Base-by-base conservation (phyloP, 2,113 vertebrate species). In the Festucalex cinctus region DNA sequence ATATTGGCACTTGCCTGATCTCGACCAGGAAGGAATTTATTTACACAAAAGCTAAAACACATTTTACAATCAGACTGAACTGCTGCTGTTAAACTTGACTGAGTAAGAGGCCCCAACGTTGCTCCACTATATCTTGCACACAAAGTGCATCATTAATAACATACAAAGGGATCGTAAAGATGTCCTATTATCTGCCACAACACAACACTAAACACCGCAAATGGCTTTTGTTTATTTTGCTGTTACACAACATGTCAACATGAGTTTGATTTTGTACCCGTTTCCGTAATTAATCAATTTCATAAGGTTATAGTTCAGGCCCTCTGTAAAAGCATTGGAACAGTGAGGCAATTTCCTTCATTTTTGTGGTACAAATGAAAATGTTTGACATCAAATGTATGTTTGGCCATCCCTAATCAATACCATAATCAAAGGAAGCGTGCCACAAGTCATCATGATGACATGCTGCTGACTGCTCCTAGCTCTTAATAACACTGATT, bases 371-470 rank as follows among this genome's bases (percentile, higher is more conserved):
- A 46, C 17, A 46, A 46, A 5, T 17, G 6, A 19, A 19, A 46
- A 20, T 7, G 17, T 46, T 44, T 17, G 43, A 44, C 6, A 14
- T 46, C 17, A 20, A 46, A 46, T 19, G 17, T 46, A 46, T 19
- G 17, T 41, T n/a, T 53, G 49, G 1, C 9, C 9, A 1, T 53
- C n/a, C n/a, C 19, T 22, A 22, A 53, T 49, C 19, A 49, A 49
- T 20, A 49, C 46, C 46, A 19, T 19, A 49, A 20, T 49, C 46
- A 19, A 19, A 49, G 20, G 48, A n/a, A 51, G 48, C 20, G 9
- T 51, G n/a, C 48, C 20, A 63, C 68, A 66, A 56, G 63, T 76
- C 70, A 74, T 81, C 70, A 69, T 78, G 14, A 59, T 60, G 64
- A 68, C 58, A 77, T 28, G 51, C 51, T 10, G 17, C 48, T 1